Evolutionary conservation across 1,140 invertebrate species (phyloP), one percentile per base, ranked within the genome.

Genomic region (Conus betulinus): DNA sequence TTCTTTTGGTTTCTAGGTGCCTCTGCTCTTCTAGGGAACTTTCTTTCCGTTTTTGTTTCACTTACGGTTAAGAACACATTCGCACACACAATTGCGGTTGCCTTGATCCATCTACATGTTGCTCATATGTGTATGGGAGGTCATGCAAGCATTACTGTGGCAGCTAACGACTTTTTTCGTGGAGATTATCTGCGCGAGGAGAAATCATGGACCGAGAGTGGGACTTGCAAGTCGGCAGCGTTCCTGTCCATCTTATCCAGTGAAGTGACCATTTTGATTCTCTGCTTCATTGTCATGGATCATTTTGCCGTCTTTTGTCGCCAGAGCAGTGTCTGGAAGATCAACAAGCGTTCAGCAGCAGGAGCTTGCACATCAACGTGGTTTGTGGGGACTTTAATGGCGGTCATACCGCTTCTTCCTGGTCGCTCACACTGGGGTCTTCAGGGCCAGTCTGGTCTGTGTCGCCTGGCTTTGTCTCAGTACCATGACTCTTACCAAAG

Each of bases 71-170:
- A 71, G 67, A 71, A 23, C 7, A 71, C 20, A 17, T 23, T 71
- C 20, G 23, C 5, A 71, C 8, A 15, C 67, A 71, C 8, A 13
- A 5, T 71, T 5, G 5, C 20, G 5, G 23, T 23, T 92, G 6
- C 51, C 92, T 10, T 93, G 93, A 92, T 92, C 92, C 15, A 78
- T 94, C 1, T 94, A 93, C 76, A 39, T 93, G 52, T 85, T 92
- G 23, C 91, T 93, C 15, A 93, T 94, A 25, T 93, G 91, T 57
- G 71, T 84, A 8, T 91, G 92, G 3, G 93, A 94, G 23, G 67
- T 71, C 67, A 71, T 71, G 67, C 83, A 76, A 88, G 17, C n/a
- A 74, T 27, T 93, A 90, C 85, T 81, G 91, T 7, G 93, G 92
- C 27, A 85, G n/a, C 5, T 93, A 93, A 76, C 85, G 90, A 25